Conservation (phyloP, 1,140 invertebrate species). For the Hyles euphorbiae region DNA sequence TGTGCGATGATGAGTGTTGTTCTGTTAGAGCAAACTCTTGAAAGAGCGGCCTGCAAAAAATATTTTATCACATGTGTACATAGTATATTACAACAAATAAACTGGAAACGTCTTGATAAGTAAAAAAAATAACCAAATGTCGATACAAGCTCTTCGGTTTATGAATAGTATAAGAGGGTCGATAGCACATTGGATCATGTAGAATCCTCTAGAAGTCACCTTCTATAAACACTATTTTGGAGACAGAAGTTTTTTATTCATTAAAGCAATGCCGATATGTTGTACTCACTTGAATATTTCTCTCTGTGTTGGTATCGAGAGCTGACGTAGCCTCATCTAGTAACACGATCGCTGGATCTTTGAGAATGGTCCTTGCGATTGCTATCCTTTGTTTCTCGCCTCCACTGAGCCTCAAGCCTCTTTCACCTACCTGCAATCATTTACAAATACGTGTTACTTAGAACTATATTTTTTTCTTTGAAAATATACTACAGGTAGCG, state of each 20-base stretch:
- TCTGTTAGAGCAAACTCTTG: slow-evolving; percentile 86
- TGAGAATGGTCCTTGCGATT: slow-evolving; percentile 92
- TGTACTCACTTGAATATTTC: slow-evolving; percentile 83
- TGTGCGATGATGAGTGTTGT: slow-evolving; percentile 96
- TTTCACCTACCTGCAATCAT: slow-evolving; percentile 81
- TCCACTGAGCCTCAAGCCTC: slow-evolving; percentile 87
- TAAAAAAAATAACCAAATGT: too few species aligned
- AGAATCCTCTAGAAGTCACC: too few species aligned
- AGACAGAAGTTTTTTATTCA: too few species aligned
- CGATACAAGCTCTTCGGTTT: too few species aligned
- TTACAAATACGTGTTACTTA: not conserved
- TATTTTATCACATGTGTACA: not conserved
- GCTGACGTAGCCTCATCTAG: slow-evolving; percentile 94
- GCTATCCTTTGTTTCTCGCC: slow-evolving; percentile 96
- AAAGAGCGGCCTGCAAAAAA: slow-evolving; percentile 79
- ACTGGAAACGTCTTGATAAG: too few species aligned
- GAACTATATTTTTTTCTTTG: too few species aligned
- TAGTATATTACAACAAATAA: too few species aligned
- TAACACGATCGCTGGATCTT: slow-evolving; percentile 90
- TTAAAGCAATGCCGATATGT: too few species aligned
- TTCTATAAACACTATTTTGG: too few species aligned
- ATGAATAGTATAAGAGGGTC: too few species aligned
- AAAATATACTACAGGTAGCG: too few species aligned
- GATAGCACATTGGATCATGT: too few species aligned
- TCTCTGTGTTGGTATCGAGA: slow-evolving; percentile 88